A percentile compares a stretch with the other conserved stretches of the same genome.
These are phyloP conservation scores for Hassar affinis DNA, from an alignment of 2,113 vertebrate species.

Conservation along the genomic window DNA sequence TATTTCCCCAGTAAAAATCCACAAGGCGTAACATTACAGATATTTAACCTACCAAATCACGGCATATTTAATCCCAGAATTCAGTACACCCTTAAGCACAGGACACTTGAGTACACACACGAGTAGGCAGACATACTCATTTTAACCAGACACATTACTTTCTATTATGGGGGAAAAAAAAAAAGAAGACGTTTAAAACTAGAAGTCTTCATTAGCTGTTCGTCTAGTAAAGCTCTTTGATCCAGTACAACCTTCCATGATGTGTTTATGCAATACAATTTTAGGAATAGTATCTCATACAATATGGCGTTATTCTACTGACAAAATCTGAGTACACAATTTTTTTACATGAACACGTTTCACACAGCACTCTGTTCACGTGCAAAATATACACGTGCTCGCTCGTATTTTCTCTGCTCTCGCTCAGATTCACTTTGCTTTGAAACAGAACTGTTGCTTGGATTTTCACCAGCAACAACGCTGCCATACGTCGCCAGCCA, in stretches of 20 bases:
- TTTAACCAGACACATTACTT: not conserved
- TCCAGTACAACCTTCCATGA: not conserved
- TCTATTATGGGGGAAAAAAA: not conserved
- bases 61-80: not conserved
- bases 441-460: no score
- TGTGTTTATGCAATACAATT: not conserved
- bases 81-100: not conserved
- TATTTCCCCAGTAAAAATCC: constrained; percentile 1
- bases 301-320: no score
- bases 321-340: no score
- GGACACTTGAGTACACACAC: not conserved
- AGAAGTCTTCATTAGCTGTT: not conserved
- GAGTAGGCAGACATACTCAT: not conserved
- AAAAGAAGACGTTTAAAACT: not conserved
- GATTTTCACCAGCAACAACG: no score
- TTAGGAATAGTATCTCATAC: not conserved
- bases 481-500: no score
- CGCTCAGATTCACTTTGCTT: no score
- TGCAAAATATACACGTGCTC: no score
- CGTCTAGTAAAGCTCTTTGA: not conserved
- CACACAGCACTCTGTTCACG: no score
- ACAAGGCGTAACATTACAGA: not conserved
- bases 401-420: no score
- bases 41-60: not conserved
- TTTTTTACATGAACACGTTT: no score